Conservation (phyloP, 2,888 invertebrate genomes). For the Camptogramma bilineatum region DNA sequence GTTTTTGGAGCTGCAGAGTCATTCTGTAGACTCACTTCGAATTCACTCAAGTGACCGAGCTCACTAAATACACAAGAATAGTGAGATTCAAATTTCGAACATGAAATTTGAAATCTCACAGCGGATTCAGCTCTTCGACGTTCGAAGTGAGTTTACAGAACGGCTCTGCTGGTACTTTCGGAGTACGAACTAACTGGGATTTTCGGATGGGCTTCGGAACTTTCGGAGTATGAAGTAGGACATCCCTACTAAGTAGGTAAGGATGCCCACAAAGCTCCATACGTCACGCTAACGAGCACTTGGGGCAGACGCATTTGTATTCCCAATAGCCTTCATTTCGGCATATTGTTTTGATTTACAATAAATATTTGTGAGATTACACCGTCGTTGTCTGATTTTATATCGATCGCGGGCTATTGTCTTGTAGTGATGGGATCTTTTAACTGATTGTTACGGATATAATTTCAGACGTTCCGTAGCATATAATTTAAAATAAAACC, state of each 20-base stretch:
- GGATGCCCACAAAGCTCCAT: slow-evolving; percentile 75
- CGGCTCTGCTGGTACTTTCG: no score
- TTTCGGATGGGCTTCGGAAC: no score
- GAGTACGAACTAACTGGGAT: no score
- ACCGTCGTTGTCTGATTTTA: slow-evolving; percentile 72
- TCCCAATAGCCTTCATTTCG: slow-evolving; percentile 83
- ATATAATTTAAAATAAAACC: not conserved
- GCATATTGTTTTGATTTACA: slow-evolving; percentile 86
- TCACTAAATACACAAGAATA: no score
- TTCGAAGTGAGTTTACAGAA: no score
- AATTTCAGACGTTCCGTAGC: not conserved
- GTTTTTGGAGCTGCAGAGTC: no score
- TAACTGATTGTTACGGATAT: not conserved
- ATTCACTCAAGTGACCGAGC: no score
- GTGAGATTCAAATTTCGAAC: no score
- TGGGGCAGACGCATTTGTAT: slow-evolving; percentile 83
- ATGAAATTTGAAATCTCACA: no score
- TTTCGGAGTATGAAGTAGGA: not conserved
- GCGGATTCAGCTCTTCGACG: no score
- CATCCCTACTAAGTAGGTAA: slow-evolving; percentile 33
- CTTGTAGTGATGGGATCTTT: slow-evolving; percentile 43
- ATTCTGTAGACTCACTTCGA: no score
- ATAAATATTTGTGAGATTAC: slow-evolving; percentile 84
- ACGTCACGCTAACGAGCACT: slow-evolving; percentile 84
- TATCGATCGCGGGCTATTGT: slow-evolving; percentile 72